A percentile compares a stretch with the other conserved stretches of the same genome.
phyloP scores from a whole-genome alignment of 2,888 invertebrate species.

The Troilus luridus region DNA sequence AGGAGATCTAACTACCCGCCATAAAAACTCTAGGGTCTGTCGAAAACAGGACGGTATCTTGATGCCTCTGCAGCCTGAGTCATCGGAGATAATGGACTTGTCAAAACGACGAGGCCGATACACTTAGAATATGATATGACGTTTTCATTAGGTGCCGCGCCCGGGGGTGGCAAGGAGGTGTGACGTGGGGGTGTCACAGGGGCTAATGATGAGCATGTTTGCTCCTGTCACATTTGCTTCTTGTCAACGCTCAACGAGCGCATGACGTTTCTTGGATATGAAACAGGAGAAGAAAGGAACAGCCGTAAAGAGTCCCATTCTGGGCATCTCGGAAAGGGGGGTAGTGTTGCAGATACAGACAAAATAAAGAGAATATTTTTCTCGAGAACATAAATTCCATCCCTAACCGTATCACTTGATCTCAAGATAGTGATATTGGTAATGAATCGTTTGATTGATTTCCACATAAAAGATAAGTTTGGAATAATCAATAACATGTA shows the following conservation, averaged over 20 bases:
- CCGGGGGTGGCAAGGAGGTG: conserved; percentile 3
- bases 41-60: conserved; percentile 37
- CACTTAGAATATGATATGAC: conserved; percentile 55
- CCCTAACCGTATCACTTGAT: not conserved
- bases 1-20: conserved; percentile 35
- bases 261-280: conserved; percentile 20
- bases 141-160: conserved; percentile 51
- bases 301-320: not conserved
- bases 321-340: not conserved
- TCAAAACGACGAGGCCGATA: conserved; percentile 43
- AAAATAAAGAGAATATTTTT: not conserved
- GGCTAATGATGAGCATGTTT: conserved; percentile 37
- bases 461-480: too few relatives aligned
- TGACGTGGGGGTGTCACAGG: conserved; percentile 16
- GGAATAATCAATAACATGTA: too few relatives aligned
- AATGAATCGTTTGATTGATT: too few relatives aligned
- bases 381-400: not conserved
- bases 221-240: not conserved
- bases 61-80: conserved; percentile 53
- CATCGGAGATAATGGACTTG: conserved; percentile 57
- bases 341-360: not conserved
- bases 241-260: not conserved
- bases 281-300: conserved; percentile 4
- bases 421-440: not conserved
- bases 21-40: conserved; percentile 38